Conservation (phyloP, 2,888 invertebrate genomes). For the Plebejus melissa region DNA sequence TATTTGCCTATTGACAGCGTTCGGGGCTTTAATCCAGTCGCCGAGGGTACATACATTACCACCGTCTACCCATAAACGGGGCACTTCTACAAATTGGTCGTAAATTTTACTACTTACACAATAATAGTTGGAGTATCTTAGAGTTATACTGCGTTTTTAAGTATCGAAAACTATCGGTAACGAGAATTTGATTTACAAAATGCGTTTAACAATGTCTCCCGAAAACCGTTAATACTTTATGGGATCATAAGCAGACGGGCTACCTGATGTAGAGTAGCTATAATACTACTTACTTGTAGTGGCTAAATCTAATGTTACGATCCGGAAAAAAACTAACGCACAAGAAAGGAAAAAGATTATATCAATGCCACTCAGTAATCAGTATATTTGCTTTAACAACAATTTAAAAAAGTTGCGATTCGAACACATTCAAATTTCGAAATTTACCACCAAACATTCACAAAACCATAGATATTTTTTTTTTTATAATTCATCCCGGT, state of each 20-base stretch:
- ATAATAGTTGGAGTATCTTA: not conserved
- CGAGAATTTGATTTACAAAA: not conserved
- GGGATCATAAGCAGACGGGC: not conserved
- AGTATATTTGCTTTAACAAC: not conserved
- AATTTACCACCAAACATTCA: not conserved
- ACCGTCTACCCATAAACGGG: conserved; percentile 35
- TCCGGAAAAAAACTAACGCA: too few species aligned
- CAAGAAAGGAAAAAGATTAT: too few species aligned
- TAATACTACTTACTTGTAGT: not conserved
- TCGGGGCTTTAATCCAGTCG: conserved; percentile 59
- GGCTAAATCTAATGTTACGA: too few species aligned
- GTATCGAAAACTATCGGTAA: conserved; percentile 14
- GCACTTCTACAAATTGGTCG: conserved; percentile 69
- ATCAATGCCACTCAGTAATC: too few species aligned
- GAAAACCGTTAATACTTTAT: conserved; percentile 5
- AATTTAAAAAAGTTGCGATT: not conserved
- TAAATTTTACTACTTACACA: conserved; percentile 50
- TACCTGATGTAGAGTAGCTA: conserved; percentile 1
- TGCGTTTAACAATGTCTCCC: not conserved
- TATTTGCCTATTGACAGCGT: conserved; percentile 66
- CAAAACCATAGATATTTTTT: not conserved
- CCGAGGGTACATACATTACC: conserved; percentile 34
- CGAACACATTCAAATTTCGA: not conserved
- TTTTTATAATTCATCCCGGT: too few species aligned
- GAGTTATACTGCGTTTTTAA: conserved; percentile 7